phyloP scores from a whole-genome alignment of 2,888 invertebrate genomes.

The Caenorhabditis sp. region DNA sequence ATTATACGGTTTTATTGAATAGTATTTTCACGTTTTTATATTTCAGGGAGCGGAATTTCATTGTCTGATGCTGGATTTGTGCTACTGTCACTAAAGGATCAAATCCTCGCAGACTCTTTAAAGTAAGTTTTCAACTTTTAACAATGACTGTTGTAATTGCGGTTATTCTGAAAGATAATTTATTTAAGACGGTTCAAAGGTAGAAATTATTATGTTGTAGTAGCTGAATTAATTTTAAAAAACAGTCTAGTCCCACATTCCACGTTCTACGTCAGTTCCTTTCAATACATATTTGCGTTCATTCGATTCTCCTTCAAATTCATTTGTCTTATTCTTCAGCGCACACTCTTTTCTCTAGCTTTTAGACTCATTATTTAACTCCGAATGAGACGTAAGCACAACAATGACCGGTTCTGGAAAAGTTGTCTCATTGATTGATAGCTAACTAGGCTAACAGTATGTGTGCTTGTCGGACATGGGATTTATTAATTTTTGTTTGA shows the following conservation, averaged over 20 bases:
- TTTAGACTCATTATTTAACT: slow-evolving; percentile 57
- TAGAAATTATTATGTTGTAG: no score
- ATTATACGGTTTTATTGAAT: no score
- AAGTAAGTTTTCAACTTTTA: slow-evolving; percentile 61
- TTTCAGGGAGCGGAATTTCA: slow-evolving; percentile 68
- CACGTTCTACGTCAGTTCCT: no score
- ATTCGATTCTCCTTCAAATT: background rate
- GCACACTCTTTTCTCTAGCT: background rate
- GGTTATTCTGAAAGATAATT: no score
- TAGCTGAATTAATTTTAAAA: no score
- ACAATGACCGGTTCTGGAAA: slow-evolving; percentile 57
- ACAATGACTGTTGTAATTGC: background rate
- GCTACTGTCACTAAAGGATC: slow-evolving; percentile 75
- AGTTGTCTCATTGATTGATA: slow-evolving; percentile 35
- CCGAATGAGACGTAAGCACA: slow-evolving; percentile 54
- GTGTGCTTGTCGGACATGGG: slow-evolving; percentile 12
- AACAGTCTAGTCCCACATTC: no score
- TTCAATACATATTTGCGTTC: background rate
- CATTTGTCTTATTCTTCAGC: slow-evolving; percentile 17
- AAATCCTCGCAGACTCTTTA: slow-evolving; percentile 71
- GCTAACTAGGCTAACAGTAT: slow-evolving; percentile 49
- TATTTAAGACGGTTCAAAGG: no score
- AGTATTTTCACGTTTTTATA: no score
- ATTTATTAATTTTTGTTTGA: background rate
- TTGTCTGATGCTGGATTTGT: slow-evolving; percentile 78